Evolutionary conservation across 2,888 invertebrate species (phyloP).

Genomic region (Trimorus sp.): DNA sequence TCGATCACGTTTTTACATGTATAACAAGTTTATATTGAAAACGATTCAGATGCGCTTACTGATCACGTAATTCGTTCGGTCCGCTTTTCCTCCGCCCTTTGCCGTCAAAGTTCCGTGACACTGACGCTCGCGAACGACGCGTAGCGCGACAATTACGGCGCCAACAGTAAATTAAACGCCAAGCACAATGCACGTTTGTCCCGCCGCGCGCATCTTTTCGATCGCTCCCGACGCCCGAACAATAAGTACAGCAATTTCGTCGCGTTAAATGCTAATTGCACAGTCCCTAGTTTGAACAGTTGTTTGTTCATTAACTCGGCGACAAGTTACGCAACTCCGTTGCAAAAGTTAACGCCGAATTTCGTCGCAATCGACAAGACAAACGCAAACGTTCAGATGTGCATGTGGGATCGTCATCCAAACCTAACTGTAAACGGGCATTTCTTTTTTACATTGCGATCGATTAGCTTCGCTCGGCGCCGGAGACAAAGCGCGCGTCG

Average conservation of each 20-base stretch:
- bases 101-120: slow-evolving; percentile 2
- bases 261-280: neutral
- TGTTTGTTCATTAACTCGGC: no score
- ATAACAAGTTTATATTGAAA: no score
- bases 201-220: slow-evolving; percentile 13
- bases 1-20: neutral
- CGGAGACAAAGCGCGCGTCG: neutral
- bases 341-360: no score
- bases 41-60: neutral
- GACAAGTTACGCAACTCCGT: neutral
- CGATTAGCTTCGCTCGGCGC: slow-evolving; percentile 10
- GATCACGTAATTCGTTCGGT: slow-evolving; percentile 23
- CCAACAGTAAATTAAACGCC: slow-evolving; percentile 18
- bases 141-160: slow-evolving; percentile 12
- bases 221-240: neutral
- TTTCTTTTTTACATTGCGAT: neutral
- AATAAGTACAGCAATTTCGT: slow-evolving; percentile 11
- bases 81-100: slow-evolving; percentile 5
- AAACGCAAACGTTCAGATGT: no score
- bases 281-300: no score
- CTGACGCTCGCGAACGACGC: slow-evolving; percentile 3
- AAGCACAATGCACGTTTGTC: slow-evolving; percentile 27
- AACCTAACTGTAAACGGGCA: no score
- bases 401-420: no score
- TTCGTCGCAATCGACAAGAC: no score